phyloP scores from a whole-genome alignment of 2,888 invertebrate genomes.

The Dorcus hopei region DNA sequence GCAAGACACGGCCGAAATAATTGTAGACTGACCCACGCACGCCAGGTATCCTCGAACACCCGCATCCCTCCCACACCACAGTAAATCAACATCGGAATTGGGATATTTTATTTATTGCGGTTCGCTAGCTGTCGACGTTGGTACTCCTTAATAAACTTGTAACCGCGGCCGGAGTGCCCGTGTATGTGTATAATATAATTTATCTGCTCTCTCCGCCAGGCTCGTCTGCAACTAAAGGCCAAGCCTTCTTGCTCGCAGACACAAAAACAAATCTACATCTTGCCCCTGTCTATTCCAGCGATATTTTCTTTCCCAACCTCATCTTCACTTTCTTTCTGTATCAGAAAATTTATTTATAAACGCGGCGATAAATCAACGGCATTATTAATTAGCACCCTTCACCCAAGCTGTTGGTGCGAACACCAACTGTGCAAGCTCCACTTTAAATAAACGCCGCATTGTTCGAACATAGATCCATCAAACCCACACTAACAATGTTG shows the following conservation, averaged over 20 bases:
- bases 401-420: slow-evolving; percentile 5
- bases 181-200: slow-evolving; percentile 31
- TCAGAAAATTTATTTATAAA: no score
- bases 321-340: no score
- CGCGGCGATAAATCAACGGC: no score
- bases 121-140: slow-evolving; percentile 37
- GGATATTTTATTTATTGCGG: slow-evolving; percentile 43
- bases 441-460: slow-evolving; percentile 14
- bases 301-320: neutral
- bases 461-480: slow-evolving; percentile 15
- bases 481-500: slow-evolving; percentile 18
- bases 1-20: slow-evolving; percentile 19
- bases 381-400: neutral
- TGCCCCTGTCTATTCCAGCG: slow-evolving; percentile 19
- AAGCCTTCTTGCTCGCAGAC: slow-evolving; percentile 17
- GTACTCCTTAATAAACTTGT: slow-evolving; percentile 42
- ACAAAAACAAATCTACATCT: slow-evolving; percentile 25
- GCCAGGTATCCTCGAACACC: slow-evolving; percentile 23
- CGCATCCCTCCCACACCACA: slow-evolving; percentile 31
- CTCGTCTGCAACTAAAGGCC: slow-evolving; percentile 24
- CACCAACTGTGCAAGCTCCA: slow-evolving; percentile 10
- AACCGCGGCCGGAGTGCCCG: slow-evolving; percentile 30
- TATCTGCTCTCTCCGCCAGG: slow-evolving; percentile 21
- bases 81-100: slow-evolving; percentile 38
- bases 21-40: slow-evolving; percentile 24